Evolutionary conservation across 2,797 vertebrate species (phyloP), one percentile per base, ranked within the genome.

Genomic region (Tolypeutes matacus): DNA sequence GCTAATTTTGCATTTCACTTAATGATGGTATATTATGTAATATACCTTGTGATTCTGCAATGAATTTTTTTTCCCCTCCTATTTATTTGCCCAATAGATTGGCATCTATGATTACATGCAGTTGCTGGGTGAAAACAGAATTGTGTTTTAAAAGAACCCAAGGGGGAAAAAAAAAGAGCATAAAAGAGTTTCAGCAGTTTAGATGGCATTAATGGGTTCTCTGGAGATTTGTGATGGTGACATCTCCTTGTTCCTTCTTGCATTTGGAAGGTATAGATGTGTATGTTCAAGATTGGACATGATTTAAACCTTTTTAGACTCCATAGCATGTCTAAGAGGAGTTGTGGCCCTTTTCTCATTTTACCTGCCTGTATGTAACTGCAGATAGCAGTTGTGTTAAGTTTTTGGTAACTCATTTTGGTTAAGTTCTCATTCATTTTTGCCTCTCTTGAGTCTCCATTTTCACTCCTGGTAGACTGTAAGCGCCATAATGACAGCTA

Each of bases 101-200:
- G 36, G 39, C 62, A 49, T 77, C 17, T 65, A 14, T 89, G 70
- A 60, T 69, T 92, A 60, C 31, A 60, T 95, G n/a, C 12, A 84
- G 23, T 81, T 96, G 23, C 81, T 93, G 64, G 36, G 81, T 86
- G 53, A 88, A 92, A 95, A 80, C 10, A 92, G 46, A 95, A 82
- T 36, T 88, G 13, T 67, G 34, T 91, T 95, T n/a, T 25, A 89
- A 53, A 95, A 96, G 14, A 83, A 53, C 51, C 15, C 51, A 53
- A 53, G 15, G 51, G 14, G 51, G 14, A 46, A 31, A 29, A 80
- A 81, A 88, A 51, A n/a, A 12, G 67, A 73, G 21, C 15, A 27
- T 58, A 62, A 80, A 31, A 23, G 13, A 20, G 15, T 92, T 80
- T 69, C 1, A 31, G 70, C 14, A 88, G 13, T 81, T 75, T 84